Evolutionary conservation across 2,888 invertebrate species (phyloP).

Genomic region (Athetis lepigone): DNA sequence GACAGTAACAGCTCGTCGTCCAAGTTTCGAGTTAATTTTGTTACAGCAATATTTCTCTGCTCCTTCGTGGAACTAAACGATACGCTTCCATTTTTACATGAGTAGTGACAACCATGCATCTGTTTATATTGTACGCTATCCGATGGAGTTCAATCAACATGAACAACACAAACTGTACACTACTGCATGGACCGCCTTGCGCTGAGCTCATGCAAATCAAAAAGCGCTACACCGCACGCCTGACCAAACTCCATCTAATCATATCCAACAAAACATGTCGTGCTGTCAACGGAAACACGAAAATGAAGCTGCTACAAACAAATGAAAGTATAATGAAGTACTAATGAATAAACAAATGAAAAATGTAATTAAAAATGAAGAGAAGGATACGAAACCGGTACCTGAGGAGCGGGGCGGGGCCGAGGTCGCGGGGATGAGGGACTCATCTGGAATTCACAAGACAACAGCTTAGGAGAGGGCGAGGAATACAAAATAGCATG

Average conservation of each 20-base stretch:
- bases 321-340: slow-evolving; percentile 60
- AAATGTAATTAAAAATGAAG: slow-evolving; percentile 68
- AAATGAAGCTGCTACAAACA: slow-evolving; percentile 58
- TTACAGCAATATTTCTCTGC: slow-evolving; percentile 28
- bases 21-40: slow-evolving; percentile 61
- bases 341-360: slow-evolving; percentile 66
- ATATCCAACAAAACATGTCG: slow-evolving; percentile 51
- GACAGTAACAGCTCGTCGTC: slow-evolving; percentile 59
- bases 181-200: slow-evolving; percentile 32
- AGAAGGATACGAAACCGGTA: slow-evolving; percentile 79
- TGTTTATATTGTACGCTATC: slow-evolving; percentile 6
- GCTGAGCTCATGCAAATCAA: slow-evolving; percentile 59
- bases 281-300: slow-evolving; percentile 55
- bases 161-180: slow-evolving; percentile 32
- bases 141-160: slow-evolving; percentile 31
- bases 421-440: slow-evolving; percentile 88
- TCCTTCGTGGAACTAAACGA: slow-evolving; percentile 15
- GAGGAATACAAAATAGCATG: slow-evolving; percentile 74
- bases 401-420: slow-evolving; percentile 90
- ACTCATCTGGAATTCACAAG: slow-evolving; percentile 91
- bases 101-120: slow-evolving; percentile 32
- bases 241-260: slow-evolving; percentile 54
- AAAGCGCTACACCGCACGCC: slow-evolving; percentile 50
- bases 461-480: slow-evolving; percentile 87
- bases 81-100: not conserved